Percentiles rank a stretch among this genome's conserved stretches.
Conservation (phyloP, 1,140 invertebrate species). For the Oreohelix idahoensis region DNA sequence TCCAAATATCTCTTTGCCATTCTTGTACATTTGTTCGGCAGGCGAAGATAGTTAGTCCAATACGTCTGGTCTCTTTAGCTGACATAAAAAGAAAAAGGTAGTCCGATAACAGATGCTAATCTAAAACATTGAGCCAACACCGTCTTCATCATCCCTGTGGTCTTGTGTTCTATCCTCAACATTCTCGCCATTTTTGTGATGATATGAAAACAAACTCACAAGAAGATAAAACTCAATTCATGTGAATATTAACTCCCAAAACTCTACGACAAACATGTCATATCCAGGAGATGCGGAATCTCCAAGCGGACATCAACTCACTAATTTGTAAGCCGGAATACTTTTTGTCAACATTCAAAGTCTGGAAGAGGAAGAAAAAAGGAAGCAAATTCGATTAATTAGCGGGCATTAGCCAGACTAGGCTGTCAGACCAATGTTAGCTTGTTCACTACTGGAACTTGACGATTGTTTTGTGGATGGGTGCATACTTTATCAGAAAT, state of each 20-base stretch:
- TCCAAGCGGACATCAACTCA: neutral
- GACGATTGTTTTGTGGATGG: neutral
- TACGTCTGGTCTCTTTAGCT: too few relatives aligned
- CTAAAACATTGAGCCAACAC: too few relatives aligned
- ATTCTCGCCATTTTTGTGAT: neutral
- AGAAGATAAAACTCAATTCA: neutral
- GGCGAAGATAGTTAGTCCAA: too few relatives aligned
- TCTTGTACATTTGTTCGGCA: too few relatives aligned
- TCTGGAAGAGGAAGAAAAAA: neutral
- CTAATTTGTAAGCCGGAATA: slow-evolving; percentile 6
- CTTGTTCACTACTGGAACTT: neutral
- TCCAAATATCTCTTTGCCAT: too few relatives aligned
- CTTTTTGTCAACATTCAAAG: neutral
- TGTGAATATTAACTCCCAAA: neutral
- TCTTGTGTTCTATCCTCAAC: too few relatives aligned
- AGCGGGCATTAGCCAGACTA: neutral
- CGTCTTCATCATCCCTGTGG: neutral
- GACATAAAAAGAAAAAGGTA: too few relatives aligned
- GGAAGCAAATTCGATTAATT: slow-evolving; percentile 8
- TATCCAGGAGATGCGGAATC: neutral
- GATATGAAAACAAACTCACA: neutral
- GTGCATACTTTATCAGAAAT: neutral
- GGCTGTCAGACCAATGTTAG: neutral
- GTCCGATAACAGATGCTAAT: too few relatives aligned
- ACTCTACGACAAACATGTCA: neutral